A percentile compares a stretch with the other conserved stretches of the same genome.
Conservation (phyloP, 2,797 vertebrate species). For the Myripristis murdjan region DNA sequence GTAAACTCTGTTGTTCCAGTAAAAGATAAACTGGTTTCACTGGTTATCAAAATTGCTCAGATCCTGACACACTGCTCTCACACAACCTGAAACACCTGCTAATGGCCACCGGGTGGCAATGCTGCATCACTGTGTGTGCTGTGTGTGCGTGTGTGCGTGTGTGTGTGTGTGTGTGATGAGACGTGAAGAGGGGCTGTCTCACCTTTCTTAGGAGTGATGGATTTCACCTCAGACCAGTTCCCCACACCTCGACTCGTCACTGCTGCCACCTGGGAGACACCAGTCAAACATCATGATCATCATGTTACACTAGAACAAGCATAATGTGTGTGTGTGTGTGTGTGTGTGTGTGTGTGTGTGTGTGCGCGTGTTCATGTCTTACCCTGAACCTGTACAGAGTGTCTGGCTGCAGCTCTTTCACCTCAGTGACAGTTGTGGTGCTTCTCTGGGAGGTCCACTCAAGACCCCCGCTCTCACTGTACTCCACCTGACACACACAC, state of each 20-base stretch:
- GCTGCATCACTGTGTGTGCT: not conserved
- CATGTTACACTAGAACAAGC: too few species aligned
- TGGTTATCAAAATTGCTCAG: too few species aligned
- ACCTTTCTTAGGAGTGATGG: conserved; percentile 92
- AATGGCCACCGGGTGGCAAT: conserved; percentile 51
- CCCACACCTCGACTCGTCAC: conserved; percentile 95
- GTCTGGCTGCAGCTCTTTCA: conserved; percentile 87
- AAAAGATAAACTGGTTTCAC: too few species aligned
- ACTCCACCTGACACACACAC: conserved; percentile 88
- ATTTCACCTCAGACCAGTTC: conserved; percentile 94
- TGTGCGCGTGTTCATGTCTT: conserved; percentile 79
- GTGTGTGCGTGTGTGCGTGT: too few species aligned
- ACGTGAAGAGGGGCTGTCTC: conserved; percentile 60
- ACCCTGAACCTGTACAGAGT: conserved; percentile 91
- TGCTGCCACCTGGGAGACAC: conserved; percentile 90
- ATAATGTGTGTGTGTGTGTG: not conserved
- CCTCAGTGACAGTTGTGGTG: conserved; percentile 78
- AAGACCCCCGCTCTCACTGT: conserved; percentile 84
- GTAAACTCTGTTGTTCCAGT: too few species aligned
- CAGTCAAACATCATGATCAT: too few species aligned
- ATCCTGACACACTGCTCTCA: too few species aligned
- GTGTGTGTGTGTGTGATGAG: not conserved
- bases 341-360: not conserved
- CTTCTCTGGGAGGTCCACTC: conserved; percentile 92
- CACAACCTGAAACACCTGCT: not conserved